Evolutionary conservation across 2,797 vertebrate genomes (phyloP), one percentile per base, ranked within the genome.

Genomic region (Podargus strigoides): DNA sequence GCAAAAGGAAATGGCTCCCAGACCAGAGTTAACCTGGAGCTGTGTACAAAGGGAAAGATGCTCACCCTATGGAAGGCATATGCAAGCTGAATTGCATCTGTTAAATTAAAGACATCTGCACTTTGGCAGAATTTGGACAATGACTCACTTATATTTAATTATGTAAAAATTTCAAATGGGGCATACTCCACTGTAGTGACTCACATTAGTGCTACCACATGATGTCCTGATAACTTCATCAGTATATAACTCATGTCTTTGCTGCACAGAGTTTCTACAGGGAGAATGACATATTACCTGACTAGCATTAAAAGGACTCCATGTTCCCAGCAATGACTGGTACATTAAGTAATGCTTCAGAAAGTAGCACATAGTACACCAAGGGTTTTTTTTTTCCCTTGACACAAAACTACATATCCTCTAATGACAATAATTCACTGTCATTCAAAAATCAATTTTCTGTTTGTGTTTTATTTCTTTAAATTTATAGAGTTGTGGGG

Each of bases 251-350:
- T 97, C 95, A 79, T 96, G 94, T 86, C 96, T 94, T 87, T 93
- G 96, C 91, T 68, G 90, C 94, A 87, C 69, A 93, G 63, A 68
- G 56, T 87, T 94, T 94, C 68, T 66, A 83, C 91, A 93, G 92
- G 97, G 91, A 97, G 96, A 96, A 97, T 94, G 96, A 97, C 96
- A 96, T 95, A 94, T 90, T 93, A 96, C 94, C 94, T 96, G 93
- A 96, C 95, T 92, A 95, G 94, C 95, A 94, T 96, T 87, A 87
- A 96, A 95, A 97, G 94, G 89, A 97, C 94, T 95, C 87, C 75
- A 93, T 96, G 96, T 96, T 97, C 96, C 96, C 92, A 94, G 89
- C 93, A 96, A 93, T 95, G 95, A 96, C 89, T 96, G 80, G 91
- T 95, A 96, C 90, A 97, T 96, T 95, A 96, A 97, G 90, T 94